phyloP scores from a whole-genome alignment of 2,797 vertebrate species.

The Protonibea diacanthus region DNA sequence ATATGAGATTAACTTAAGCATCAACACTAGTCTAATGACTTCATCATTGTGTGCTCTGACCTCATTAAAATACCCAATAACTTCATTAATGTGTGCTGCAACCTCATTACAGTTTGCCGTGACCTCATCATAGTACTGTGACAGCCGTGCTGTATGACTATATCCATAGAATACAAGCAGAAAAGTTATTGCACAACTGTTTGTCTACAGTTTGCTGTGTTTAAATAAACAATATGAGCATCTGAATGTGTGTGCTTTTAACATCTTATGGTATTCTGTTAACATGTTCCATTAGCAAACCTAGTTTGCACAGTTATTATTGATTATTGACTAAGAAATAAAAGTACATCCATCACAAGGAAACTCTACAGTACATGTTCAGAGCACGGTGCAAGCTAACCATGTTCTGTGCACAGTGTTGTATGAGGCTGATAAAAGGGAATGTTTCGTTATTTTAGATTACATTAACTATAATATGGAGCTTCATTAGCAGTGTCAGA shows the following conservation, averaged over 20 bases:
- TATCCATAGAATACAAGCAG: not conserved
- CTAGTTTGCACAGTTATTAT: not conserved
- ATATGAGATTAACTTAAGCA: slow-evolving; percentile 55
- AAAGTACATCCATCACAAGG: not conserved
- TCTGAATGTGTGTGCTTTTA: not conserved
- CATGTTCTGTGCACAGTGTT: not conserved
- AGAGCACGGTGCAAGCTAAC: not conserved
- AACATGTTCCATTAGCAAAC: not conserved
- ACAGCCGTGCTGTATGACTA: slow-evolving; percentile 28
- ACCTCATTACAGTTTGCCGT: slow-evolving; percentile 69
- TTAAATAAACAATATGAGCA: not conserved
- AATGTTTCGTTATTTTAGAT: not conserved
- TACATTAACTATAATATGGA: not conserved
- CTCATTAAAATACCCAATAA: slow-evolving; percentile 72
- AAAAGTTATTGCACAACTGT: not conserved
- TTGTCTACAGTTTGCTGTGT: not conserved
- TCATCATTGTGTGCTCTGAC: slow-evolving; percentile 63
- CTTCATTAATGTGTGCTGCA: slow-evolving; percentile 65
- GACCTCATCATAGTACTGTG: slow-evolving; percentile 62
- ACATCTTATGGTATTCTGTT: not conserved
- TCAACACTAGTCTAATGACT: slow-evolving; percentile 63
- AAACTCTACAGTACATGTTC: not conserved
- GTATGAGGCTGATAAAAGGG: not conserved
- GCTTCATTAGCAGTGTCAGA: not conserved
- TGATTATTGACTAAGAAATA: not conserved